A percentile compares a stretch with the other conserved stretches of the same genome.
Conservation (phyloP, 2,888 invertebrate genomes). For the Platycheirus rosarum region DNA sequence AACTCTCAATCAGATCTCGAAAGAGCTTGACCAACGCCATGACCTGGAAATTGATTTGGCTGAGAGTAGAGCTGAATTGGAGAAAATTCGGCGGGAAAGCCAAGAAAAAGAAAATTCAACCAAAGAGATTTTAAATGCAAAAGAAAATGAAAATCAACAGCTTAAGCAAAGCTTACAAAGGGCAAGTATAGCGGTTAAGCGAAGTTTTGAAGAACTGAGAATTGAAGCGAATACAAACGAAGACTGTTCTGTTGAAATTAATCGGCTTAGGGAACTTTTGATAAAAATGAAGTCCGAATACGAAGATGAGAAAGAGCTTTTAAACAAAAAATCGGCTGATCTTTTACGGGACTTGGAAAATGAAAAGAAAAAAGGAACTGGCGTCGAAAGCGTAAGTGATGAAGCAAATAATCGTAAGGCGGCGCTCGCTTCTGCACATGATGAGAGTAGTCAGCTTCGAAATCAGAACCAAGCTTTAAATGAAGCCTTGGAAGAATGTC, state of each 20-base stretch:
- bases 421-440: neutral
- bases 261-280: neutral
- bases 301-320: slow-evolving; percentile 10
- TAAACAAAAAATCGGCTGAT: slow-evolving; percentile 2
- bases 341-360: neutral
- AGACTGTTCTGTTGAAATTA: slow-evolving; percentile 23
- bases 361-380: neutral
- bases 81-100: slow-evolving; percentile 20
- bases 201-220: slow-evolving; percentile 6
- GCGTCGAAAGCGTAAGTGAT: neutral
- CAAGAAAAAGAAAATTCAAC: slow-evolving; percentile 6
- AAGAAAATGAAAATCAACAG: slow-evolving; percentile 30
- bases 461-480: slow-evolving; percentile 36
- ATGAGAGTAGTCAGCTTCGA: slow-evolving; percentile 3
- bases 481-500: slow-evolving; percentile 29
- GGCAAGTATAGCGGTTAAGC: neutral
- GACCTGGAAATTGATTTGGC: slow-evolving; percentile 42
- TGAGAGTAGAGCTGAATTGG: slow-evolving; percentile 19
- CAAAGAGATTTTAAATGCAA: neutral
- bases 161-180: slow-evolving; percentile 19
- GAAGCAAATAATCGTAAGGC: neutral
- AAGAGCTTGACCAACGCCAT: slow-evolving; percentile 77
- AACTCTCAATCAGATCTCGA: slow-evolving; percentile 78
- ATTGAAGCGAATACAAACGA: neutral
- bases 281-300: slow-evolving; percentile 6